phyloP scores from a whole-genome alignment of 1,140 invertebrate genomes.

The Homarus americanus region DNA sequence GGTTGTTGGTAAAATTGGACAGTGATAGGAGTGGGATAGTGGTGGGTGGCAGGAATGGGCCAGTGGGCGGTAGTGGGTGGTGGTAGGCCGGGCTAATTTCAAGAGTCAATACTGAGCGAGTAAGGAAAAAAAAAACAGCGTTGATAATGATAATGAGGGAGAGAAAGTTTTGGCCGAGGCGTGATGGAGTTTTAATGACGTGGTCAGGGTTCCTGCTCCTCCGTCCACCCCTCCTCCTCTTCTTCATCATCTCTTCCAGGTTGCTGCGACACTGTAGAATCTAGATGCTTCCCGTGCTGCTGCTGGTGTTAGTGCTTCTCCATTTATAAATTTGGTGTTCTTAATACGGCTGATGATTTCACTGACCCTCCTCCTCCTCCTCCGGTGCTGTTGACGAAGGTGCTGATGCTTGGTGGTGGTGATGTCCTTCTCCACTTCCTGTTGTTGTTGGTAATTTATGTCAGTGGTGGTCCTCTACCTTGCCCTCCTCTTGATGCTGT shows the following conservation, averaged over 20 bases:
- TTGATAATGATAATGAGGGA: constrained; percentile 65
- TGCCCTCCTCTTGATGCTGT: too few relatives aligned
- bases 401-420: background rate
- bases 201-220: constrained; percentile 27
- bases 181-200: constrained; percentile 66
- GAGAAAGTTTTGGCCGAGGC: constrained; percentile 45
- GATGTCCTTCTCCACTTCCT: too few relatives aligned
- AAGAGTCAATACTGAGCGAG: constrained; percentile 36
- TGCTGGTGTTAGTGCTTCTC: background rate
- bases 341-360: background rate
- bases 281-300: background rate
- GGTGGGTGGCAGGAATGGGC: background rate
- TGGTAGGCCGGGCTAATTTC: constrained; percentile 29
- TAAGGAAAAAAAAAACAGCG: constrained; percentile 32
- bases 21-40: too few relatives aligned
- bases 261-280: background rate
- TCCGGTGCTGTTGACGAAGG: background rate
- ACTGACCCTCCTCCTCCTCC: background rate
- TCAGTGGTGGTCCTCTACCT: too few relatives aligned
- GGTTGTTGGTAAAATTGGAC: background rate
- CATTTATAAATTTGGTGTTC: background rate
- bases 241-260: background rate
- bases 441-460: too few relatives aligned
- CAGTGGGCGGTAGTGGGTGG: background rate
- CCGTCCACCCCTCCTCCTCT: background rate